Evolutionary conservation across 2,888 invertebrate species (phyloP).

Genomic region (Caprella mutica): DNA sequence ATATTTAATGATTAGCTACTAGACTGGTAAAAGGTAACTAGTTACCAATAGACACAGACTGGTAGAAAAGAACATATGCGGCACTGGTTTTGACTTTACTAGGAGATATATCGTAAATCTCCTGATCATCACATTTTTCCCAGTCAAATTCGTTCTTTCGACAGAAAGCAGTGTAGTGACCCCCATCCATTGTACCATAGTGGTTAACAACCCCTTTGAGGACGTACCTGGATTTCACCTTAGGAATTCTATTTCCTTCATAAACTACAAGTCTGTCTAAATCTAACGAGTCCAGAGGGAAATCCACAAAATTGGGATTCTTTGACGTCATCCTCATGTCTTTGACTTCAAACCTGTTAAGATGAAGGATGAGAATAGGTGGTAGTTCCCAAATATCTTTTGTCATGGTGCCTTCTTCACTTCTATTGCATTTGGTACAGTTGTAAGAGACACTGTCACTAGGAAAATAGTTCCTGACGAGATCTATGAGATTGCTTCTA

Average conservation of each 20-base stretch:
- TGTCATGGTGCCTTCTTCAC: conserved; percentile 67
- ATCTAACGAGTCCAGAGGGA: conserved; percentile 47
- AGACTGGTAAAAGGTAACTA: too few species aligned
- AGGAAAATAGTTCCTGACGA: too few species aligned
- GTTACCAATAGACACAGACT: too few species aligned
- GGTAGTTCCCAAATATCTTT: conserved; percentile 74
- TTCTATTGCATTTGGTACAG: conserved; percentile 67
- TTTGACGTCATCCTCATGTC: conserved; percentile 52
- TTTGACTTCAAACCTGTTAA: conserved; percentile 56
- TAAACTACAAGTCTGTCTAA: conserved; percentile 39
- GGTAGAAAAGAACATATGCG: conserved; percentile 47
- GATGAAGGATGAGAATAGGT: conserved; percentile 68
- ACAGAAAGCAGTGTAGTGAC: conserved; percentile 87
- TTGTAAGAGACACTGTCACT: too few species aligned
- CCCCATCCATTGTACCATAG: conserved; percentile 77
- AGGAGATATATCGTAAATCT: conserved; percentile 56
- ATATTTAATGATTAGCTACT: too few species aligned
- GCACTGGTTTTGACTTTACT: conserved; percentile 46
- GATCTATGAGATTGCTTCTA: too few species aligned
- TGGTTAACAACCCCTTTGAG: conserved; percentile 83
- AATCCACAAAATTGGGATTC: conserved; percentile 50
- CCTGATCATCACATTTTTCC: conserved; percentile 86
- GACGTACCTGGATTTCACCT: conserved; percentile 46
- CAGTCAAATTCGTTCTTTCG: conserved; percentile 53
- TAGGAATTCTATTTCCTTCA: background rate